Evolutionary conservation across 1,140 invertebrate species (phyloP).

Genomic region (Aphelenchoides fujianensis): DNA sequence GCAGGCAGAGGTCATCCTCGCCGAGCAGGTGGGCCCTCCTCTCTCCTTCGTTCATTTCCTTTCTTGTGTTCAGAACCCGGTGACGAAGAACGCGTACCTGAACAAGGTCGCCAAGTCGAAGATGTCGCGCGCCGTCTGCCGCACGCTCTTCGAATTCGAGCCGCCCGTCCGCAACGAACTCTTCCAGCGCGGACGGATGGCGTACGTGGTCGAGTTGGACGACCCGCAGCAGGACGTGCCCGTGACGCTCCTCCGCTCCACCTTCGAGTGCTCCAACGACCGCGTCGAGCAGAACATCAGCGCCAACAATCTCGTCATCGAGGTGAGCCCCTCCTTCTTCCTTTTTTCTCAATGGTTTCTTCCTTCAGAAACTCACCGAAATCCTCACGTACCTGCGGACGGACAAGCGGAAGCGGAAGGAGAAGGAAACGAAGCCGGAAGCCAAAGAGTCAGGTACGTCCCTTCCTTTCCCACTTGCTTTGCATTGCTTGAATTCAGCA

Average conservation of each 20-base stretch:
- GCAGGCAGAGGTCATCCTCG: slow-evolving; percentile 46
- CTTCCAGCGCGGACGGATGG: slow-evolving; percentile 90
- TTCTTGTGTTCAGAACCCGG: slow-evolving; percentile 22
- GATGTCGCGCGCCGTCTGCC: slow-evolving; percentile 65
- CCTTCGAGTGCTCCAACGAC: slow-evolving; percentile 81
- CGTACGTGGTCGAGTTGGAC: slow-evolving; percentile 86
- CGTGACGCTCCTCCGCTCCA: slow-evolving; percentile 87
- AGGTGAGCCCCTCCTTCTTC: slow-evolving; percentile 34
- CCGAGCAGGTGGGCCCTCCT: background rate
- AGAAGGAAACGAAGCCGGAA: slow-evolving; percentile 24
- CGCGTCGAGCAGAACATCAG: slow-evolving; percentile 61
- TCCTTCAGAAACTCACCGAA: slow-evolving; percentile 92
- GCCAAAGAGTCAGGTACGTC: slow-evolving; percentile 22
- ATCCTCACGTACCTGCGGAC: slow-evolving; percentile 85
- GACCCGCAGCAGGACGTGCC: slow-evolving; percentile 93
- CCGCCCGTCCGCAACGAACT: slow-evolving; percentile 79
- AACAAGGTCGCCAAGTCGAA: slow-evolving; percentile 67
- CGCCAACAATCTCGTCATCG: slow-evolving; percentile 56
- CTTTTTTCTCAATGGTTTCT: slow-evolving; percentile 84
- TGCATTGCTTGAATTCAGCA: background rate
- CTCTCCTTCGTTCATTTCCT: slow-evolving; percentile 19
- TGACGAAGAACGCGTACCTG: slow-evolving; percentile 40
- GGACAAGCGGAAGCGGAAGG: slow-evolving; percentile 62
- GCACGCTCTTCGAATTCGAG: slow-evolving; percentile 64
- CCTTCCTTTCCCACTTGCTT: background rate